Conservation (phyloP, 1,140 invertebrate species). For the Saccostrea echinata region DNA sequence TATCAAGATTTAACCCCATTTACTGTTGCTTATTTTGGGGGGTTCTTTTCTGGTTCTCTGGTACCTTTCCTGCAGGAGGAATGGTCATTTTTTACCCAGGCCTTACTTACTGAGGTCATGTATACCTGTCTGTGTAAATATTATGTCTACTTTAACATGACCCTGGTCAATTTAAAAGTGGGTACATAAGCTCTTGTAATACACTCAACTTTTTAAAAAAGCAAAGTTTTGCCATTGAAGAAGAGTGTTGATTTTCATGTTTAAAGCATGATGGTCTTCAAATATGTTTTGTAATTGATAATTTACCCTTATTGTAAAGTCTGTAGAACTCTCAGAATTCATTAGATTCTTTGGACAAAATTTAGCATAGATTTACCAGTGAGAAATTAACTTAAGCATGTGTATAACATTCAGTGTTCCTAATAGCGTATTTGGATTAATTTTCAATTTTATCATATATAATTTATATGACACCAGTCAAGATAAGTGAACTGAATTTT, state of each 20-base stretch:
- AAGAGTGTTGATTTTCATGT: not conserved
- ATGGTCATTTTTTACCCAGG: not conserved
- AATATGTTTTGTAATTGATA: slow-evolving; percentile 2
- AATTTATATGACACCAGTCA: no score
- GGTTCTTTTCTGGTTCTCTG: not conserved
- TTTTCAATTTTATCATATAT: no score
- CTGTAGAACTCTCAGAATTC: not conserved
- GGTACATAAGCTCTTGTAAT: not conserved
- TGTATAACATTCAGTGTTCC: no score
- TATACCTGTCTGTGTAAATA: not conserved
- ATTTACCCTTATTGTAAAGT: not conserved
- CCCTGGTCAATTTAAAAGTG: not conserved
- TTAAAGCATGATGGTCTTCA: not conserved
- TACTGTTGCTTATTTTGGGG: not conserved
- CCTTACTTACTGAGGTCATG: not conserved
- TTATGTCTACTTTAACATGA: not conserved
- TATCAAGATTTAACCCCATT: not conserved
- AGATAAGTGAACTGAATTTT: no score
- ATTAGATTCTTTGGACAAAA: not conserved
- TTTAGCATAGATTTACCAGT: no score
- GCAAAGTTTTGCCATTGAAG: not conserved
- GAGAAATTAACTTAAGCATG: no score
- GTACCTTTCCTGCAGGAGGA: not conserved
- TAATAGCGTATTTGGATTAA: no score
- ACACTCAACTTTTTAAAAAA: not conserved